Base-by-base conservation (phyloP, 2,113 vertebrate species). In the Entelurus aequoreus region DNA sequence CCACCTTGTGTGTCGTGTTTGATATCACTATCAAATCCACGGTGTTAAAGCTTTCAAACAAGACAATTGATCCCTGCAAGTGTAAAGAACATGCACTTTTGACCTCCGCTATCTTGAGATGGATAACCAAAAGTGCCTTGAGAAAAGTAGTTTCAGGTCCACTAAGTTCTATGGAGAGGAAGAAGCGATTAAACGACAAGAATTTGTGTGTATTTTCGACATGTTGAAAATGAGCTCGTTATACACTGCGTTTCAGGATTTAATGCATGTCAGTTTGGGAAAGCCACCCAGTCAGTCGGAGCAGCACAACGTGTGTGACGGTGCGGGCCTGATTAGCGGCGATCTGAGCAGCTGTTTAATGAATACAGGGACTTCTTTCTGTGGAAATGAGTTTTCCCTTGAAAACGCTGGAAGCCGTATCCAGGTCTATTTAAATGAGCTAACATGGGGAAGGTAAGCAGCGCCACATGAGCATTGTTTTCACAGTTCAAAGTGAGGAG, bases 391-490 rank as follows among this genome's bases (percentile, higher is more conserved):
- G 87, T 88, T 90, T 87, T 90, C 89, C 90, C 87, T 85, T 88
- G 90, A 90, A 92, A 88, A 87, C 69, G 58, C 75, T 73, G 67
- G 79, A 86, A 83, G 87, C 84, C 51, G 80, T 87, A 91, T 90
- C 88, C 90, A 91, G 91, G 90, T 92, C 90, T 92, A 90, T 91
- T 91, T 90, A 92, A 92, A 92, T 92, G 87, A 92, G 91, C 82
- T 87, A 88, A 89, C 89, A 86, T 87, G 87, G 90, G 88, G 91
- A 91, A 92, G 90, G 89, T 89, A 89, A 90, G 90, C 88, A 87
- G 81, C 80, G 83, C 89, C 91, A 91, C 89, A 88, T 88, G 90
- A 92, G 91, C 89, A 91, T 93, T 92, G 88, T 92, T 89, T 90
- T 86, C 88, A 77, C 90, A 92, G 91, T 92, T 93, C 91, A 93